Base-by-base conservation (phyloP, 2,113 vertebrate species). In the Psephotus haematonotus region DNA sequence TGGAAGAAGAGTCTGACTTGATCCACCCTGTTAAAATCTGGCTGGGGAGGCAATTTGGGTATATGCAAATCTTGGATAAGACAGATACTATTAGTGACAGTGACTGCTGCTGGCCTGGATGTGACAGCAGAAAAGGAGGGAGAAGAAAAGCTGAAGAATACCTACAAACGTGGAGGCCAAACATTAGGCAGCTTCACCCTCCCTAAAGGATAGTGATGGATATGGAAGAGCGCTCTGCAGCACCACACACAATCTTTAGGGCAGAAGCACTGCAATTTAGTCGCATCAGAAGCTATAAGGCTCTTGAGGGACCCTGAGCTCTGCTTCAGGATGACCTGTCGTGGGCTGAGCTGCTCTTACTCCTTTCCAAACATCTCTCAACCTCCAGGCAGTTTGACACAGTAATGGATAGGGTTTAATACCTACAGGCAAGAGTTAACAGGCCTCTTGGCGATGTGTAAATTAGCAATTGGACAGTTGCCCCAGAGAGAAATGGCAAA, bases 401-500 rank as follows among this genome's bases (percentile, higher is more conserved):
- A 18, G 60, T 67, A 88, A 88, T 64, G 86, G 86, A 93, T 27
- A 76, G 83, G 72, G 90, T 92, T 86, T 92, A 95, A 93, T 87
- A 86, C 92, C 92, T 62, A 37, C 77, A 95, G 74, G 77, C 79
- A 93, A 69, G 78, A 44, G 77, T 84, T 93, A 90, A 96, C 82
- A 14, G 77, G 70, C 69, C 95, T 84, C 95, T 88, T 49, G 92
- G 86, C 46, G 65, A 81, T 79, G 77, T 69, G 74, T 95, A 93
- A 94, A 96, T 96, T 96, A 93, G 74, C 28, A 57, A 92, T 62
- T 62, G 86, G 92, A 95, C 95, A 93, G 81, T 92, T 84, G 77
- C 28, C 50, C 92, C 77, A 67, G 80, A 91, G 88, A 96, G 91
- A 81, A 95, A 95, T 89, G 92, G 95, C 95, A 94, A 95, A 96